Percentiles rank a stretch among this genome's conserved stretches.
Conservation (phyloP, 1,140 invertebrate species). For the Eupeodes corollae region DNA sequence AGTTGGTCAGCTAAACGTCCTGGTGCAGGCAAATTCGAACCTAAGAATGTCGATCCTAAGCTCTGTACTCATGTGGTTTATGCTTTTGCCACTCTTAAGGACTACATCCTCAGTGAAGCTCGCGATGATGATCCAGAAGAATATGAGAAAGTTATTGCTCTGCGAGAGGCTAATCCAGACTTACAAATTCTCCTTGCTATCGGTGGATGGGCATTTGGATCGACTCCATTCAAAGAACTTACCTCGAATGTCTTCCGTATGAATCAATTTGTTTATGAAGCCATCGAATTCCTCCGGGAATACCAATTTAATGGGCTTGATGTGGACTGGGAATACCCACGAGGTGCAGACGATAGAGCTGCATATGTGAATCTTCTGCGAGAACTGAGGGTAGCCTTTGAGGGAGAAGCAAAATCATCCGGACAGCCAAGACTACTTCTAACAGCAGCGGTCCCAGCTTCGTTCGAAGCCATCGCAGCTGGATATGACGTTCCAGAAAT, state of each 20-base stretch:
- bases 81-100: constrained; percentile 81
- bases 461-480: constrained; percentile 82
- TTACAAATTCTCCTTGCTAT: constrained; percentile 84
- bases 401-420: constrained; percentile 72
- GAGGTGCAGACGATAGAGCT: constrained; percentile 71
- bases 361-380: constrained; percentile 66
- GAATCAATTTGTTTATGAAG: constrained; percentile 91
- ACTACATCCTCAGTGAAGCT: constrained; percentile 64
- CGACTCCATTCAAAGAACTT: constrained; percentile 83
- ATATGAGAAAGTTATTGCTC: constrained; percentile 68
- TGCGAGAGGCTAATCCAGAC: constrained; percentile 81
- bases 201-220: constrained; percentile 90
- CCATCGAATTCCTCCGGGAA: constrained; percentile 82
- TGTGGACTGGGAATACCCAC: constrained; percentile 93
- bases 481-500: constrained; percentile 92
- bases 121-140: constrained; percentile 72
- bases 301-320: constrained; percentile 87
- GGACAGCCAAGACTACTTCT: constrained; percentile 70
- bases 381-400: constrained; percentile 78
- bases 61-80: constrained; percentile 90
- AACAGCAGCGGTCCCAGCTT: constrained; percentile 83
- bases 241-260: constrained; percentile 83
- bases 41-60: constrained; percentile 73
- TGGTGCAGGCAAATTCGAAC: constrained; percentile 71
- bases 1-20: constrained; percentile 88